Evolutionary conservation across 1,140 invertebrate species (phyloP).

Genomic region (Drosophila takahashii): DNA sequence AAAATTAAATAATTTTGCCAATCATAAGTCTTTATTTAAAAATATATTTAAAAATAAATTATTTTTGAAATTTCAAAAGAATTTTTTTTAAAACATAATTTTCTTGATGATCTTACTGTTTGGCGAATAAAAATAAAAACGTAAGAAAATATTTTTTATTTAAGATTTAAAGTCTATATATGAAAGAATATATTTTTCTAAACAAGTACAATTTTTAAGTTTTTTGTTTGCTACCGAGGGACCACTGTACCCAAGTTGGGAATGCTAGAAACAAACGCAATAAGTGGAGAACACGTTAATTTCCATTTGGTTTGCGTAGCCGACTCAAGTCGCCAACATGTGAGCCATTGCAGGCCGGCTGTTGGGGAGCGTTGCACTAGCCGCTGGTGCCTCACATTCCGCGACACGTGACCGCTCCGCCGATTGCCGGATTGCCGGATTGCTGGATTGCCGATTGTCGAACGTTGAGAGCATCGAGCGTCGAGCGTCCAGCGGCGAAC

Average conservation of each 20-base stretch:
- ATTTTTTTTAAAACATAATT: no score
- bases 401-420: slow-evolving; percentile 64
- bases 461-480: slow-evolving; percentile 11
- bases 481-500: slow-evolving; percentile 22
- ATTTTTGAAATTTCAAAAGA: no score
- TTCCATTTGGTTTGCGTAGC: slow-evolving; percentile 63
- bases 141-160: no score
- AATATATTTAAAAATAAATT: no score
- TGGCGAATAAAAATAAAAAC: no score
- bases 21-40: no score
- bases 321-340: slow-evolving; percentile 74
- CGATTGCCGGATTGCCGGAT: slow-evolving; percentile 4
- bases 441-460: background rate
- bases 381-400: slow-evolving; percentile 63
- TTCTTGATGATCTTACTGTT: no score
- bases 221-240: background rate
- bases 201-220: no score
- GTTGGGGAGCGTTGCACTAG: slow-evolving; percentile 73
- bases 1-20: no score
- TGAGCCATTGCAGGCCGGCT: slow-evolving; percentile 50
- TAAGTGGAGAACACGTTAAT: slow-evolving; percentile 60
- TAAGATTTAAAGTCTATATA: no score
- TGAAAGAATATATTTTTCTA: no score
- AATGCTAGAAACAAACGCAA: slow-evolving; percentile 40
- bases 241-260: slow-evolving; percentile 6